Conservation (phyloP, 2,113 vertebrate species). For the Ptychochromis oligacanthus region DNA sequence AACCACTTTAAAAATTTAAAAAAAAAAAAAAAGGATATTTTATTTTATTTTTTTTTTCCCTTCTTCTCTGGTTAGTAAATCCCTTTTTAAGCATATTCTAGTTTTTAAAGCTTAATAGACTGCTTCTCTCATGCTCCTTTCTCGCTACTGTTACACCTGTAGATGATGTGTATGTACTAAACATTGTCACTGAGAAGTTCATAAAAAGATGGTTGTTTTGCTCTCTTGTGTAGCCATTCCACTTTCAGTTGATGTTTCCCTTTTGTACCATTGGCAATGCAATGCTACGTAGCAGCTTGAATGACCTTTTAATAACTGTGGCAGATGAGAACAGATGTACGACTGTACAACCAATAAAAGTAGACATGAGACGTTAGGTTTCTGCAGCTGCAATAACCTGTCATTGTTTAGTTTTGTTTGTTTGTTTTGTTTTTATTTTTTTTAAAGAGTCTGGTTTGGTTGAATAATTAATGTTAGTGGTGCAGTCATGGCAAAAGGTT, state of each 20-base stretch:
- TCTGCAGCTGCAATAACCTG: slow-evolving; percentile 32
- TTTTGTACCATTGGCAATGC: slow-evolving; percentile 66
- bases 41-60: slow-evolving; percentile 19
- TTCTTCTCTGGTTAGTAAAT: slow-evolving; percentile 49
- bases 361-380: slow-evolving; percentile 33
- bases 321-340: slow-evolving; percentile 51
- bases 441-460: slow-evolving; percentile 13
- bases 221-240: slow-evolving; percentile 70
- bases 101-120: slow-evolving; percentile 68
- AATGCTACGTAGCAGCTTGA: slow-evolving; percentile 62
- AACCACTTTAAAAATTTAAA: slow-evolving; percentile 26
- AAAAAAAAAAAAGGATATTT: slow-evolving; percentile 7
- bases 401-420: not conserved
- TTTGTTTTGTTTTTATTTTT: not conserved
- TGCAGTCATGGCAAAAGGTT: not conserved
- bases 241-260: slow-evolving; percentile 56
- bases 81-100: slow-evolving; percentile 48
- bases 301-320: slow-evolving; percentile 60
- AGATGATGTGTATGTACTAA: slow-evolving; percentile 67
- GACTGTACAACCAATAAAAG: slow-evolving; percentile 57
- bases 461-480: slow-evolving; percentile 1
- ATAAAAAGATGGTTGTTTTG: slow-evolving; percentile 47
- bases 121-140: slow-evolving; percentile 58
- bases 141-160: slow-evolving; percentile 58
- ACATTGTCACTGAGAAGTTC: slow-evolving; percentile 55